These are phyloP conservation scores for Pipistrellus pygmaeus DNA, from an alignment of 2,797 vertebrate genomes.

Conservation along the genomic window DNA sequence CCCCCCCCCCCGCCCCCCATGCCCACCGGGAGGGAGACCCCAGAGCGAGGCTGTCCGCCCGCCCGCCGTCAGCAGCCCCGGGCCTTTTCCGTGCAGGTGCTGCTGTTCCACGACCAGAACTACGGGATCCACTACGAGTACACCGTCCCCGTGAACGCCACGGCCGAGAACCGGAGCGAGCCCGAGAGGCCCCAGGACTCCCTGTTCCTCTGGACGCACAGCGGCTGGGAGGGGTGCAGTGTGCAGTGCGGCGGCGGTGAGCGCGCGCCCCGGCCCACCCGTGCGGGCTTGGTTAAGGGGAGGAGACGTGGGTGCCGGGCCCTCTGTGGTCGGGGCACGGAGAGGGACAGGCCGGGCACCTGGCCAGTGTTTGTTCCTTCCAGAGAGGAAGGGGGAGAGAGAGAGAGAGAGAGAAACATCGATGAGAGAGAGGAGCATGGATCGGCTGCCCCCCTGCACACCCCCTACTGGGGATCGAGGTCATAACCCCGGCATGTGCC, in stretches of 20 bases:
- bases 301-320: background rate
- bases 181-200: conserved; percentile 90
- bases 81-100: conserved; percentile 89
- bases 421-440: too few species aligned
- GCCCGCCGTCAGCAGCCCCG: background rate
- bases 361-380: background rate
- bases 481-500: too few species aligned
- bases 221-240: conserved; percentile 95
- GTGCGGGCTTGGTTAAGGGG: background rate
- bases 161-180: conserved; percentile 87
- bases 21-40: background rate
- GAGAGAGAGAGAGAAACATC: too few species aligned
- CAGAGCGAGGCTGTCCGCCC: background rate
- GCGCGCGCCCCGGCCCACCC: accelerated
- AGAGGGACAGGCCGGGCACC: background rate
- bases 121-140: conserved; percentile 99
- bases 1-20: too few species aligned
- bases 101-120: conserved; percentile 97
- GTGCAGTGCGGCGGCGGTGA: conserved; percentile 97
- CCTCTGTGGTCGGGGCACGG: background rate
- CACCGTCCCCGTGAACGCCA: conserved; percentile 94
- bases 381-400: too few species aligned
- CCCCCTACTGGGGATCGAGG: too few species aligned
- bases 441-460: too few species aligned
- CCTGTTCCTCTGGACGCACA: conserved; percentile 97